phyloP scores from a whole-genome alignment of 2,888 invertebrate species.

The Selenia dentaria region DNA sequence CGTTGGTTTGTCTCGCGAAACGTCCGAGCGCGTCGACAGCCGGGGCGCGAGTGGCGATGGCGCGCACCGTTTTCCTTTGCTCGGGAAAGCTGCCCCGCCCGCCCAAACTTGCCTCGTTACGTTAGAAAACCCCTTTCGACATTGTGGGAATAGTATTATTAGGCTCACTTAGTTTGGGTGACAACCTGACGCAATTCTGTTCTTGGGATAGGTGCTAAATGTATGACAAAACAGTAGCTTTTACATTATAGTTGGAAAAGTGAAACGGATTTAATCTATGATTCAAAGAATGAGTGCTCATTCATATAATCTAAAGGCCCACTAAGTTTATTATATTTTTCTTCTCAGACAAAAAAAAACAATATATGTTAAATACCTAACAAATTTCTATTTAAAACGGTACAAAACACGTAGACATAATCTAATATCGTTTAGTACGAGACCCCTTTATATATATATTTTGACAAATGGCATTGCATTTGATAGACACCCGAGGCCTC shows the following conservation, averaged over 20 bases:
- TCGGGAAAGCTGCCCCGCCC: constrained; percentile 67
- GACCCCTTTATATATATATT: constrained; percentile 26
- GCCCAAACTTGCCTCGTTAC: constrained; percentile 59
- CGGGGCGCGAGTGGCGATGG: constrained; percentile 55
- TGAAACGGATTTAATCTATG: neutral
- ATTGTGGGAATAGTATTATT: constrained; percentile 56
- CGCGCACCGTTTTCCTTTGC: constrained; percentile 32
- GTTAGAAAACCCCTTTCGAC: constrained; percentile 51
- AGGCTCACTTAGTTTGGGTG: constrained; percentile 38
- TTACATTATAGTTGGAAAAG: neutral
- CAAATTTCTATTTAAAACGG: neutral
- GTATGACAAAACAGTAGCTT: constrained; percentile 1
- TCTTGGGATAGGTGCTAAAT: constrained; percentile 13
- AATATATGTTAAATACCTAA: no score
- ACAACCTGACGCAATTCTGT: constrained; percentile 36
- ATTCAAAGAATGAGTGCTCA: constrained; percentile 4
- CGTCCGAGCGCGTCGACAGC: constrained; percentile 61
- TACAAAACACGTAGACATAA: constrained; percentile 9
- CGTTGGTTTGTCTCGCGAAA: constrained; percentile 21
- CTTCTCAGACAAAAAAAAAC: no score
- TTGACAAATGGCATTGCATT: constrained; percentile 34
- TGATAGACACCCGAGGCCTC: constrained; percentile 34
- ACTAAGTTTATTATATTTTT: no score
- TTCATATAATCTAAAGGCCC: neutral
- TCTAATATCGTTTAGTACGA: constrained; percentile 26